Evolutionary conservation across 2,797 vertebrate species (phyloP), one percentile per base, ranked within the genome.

Genomic region (Picus viridis): DNA sequence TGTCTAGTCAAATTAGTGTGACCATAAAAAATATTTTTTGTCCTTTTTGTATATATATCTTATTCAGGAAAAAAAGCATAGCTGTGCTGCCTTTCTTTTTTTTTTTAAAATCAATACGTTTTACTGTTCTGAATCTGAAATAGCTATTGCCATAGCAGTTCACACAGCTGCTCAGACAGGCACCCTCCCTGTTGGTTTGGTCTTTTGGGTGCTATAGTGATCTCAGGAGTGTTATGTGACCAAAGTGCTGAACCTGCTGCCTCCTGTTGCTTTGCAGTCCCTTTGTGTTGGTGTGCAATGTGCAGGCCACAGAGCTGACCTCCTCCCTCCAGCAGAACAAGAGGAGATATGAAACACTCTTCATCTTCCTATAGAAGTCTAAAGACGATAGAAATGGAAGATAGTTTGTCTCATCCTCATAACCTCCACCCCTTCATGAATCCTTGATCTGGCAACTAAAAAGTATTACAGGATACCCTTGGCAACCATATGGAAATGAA

Each of bases 201-300:
- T 10, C 13, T 62, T 57, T 30, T 26, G 56, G 16, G 14, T 67
- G 69, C 10, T 56, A 8, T 10, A 10, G 53, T 45, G 58, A 32
- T 47, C 30, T 22, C 8, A 2, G 51, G 51, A 12, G 16, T 1
- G 5, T 34, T 34, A 24, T 0, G 2, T 36, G 61, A 29, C 53
- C 43, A 13, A 39, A 24, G 23, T 7, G 59, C 49, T 30, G 59
- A 19, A 26, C n/a, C 45, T 0, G 0, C 49, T 47, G 56, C 56
- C 56, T 59, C 18, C 49, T 8, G 17, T 54, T 20, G 26, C n/a
- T 45, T 16, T 53, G 23, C 47, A 16, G 27, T 57, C 69, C 34
- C n/a, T 62, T 27, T 0, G 0, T 17, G 54, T 7, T 65, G 51
- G 27, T 9, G 57, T 18, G 53, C 23, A 26, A 76, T 18, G 5